These are phyloP conservation scores for Xylota sylvarum DNA, from an alignment of 2,888 invertebrate genomes.

Conservation along the genomic window DNA sequence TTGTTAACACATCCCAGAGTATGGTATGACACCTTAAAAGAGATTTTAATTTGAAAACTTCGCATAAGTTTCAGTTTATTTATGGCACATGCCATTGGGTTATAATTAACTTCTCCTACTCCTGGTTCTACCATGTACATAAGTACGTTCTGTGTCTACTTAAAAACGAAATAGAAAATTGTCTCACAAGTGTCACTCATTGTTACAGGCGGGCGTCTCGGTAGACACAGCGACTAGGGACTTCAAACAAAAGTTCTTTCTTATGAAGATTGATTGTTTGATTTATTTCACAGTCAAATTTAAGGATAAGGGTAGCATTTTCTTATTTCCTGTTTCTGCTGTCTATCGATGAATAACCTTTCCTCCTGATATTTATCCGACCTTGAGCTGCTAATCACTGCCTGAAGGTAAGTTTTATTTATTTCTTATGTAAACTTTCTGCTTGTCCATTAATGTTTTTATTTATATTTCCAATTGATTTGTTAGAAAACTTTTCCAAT, in stretches of 20 bases:
- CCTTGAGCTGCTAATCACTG: background rate
- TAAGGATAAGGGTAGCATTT: background rate
- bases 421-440: background rate
- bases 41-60: constrained; percentile 6
- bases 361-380: background rate
- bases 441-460: background rate
- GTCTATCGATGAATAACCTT: background rate
- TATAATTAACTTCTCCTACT: background rate
- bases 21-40: background rate
- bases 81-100: background rate
- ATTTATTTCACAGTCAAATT: background rate
- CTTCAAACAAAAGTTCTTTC: too few species aligned
- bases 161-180: background rate
- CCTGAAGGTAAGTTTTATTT: background rate
- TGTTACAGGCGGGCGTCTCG: too few species aligned
- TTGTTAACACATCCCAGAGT: background rate
- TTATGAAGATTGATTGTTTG: background rate
- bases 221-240: background rate
- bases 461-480: background rate
- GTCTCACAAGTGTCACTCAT: background rate
- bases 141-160: background rate
- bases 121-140: background rate
- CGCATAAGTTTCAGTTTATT: background rate
- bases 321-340: too few species aligned
- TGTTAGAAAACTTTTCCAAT: background rate